Percentiles rank a stretch among this genome's conserved stretches.
phyloP scores from a whole-genome alignment of 2,797 vertebrate genomes.

The Pseudocheirus occidentalis region DNA sequence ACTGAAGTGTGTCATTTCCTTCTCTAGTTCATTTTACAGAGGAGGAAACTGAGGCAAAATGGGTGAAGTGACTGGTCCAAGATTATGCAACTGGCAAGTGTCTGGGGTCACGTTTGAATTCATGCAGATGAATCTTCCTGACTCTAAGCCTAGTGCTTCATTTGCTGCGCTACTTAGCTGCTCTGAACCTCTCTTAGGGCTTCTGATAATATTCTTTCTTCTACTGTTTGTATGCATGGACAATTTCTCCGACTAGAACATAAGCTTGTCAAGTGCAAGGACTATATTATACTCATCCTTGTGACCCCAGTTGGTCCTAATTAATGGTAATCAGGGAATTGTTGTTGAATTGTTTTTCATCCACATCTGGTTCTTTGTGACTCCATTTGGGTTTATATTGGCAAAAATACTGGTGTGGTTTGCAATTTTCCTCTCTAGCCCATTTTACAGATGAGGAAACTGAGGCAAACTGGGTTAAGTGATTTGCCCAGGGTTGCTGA shows the following conservation, averaged over 20 bases:
- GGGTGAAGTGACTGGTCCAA: too few relatives aligned
- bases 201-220: neutral
- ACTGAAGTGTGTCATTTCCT: too few relatives aligned
- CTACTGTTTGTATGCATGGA: neutral
- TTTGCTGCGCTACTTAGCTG: too few relatives aligned
- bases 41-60: too few relatives aligned
- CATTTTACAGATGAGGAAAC: neutral
- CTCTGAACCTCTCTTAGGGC: too few relatives aligned
- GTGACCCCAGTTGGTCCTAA: neutral
- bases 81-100: too few relatives aligned
- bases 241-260: neutral
- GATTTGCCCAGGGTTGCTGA: neutral
- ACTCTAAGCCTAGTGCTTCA: too few relatives aligned
- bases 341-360: neutral
- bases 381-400: neutral
- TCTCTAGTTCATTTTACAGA: too few relatives aligned
- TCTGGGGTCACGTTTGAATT: too few relatives aligned
- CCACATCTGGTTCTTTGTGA: neutral
- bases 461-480: neutral
- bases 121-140: neutral
- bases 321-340: neutral
- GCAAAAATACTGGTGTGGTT: neutral
- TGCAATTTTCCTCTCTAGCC: neutral
- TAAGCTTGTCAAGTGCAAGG: neutral
- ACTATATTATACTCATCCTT: neutral